Evolutionary conservation across 2,888 invertebrate species (phyloP).

Genomic region (Troides helena): DNA sequence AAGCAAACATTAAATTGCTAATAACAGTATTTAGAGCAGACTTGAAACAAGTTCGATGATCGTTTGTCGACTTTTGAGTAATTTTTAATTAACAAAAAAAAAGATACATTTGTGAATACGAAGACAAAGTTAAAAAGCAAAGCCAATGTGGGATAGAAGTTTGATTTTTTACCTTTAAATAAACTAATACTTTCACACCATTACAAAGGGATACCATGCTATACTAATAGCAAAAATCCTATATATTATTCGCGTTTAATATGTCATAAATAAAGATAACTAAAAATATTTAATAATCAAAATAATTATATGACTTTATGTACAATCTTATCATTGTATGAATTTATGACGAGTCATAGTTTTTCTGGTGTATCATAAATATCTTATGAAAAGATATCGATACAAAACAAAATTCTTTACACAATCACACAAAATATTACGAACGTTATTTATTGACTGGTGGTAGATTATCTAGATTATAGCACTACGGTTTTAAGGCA

Average conservation of each 20-base stretch:
- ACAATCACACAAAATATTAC: not conserved
- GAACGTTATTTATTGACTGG: not conserved
- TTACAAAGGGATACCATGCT: no score
- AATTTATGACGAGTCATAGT: not conserved
- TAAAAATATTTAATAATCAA: not conserved
- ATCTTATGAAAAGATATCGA: not conserved
- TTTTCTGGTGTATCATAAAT: not conserved
- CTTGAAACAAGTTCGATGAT: not conserved
- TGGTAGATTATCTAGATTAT: not conserved
- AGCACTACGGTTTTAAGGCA: no score
- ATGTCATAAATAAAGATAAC: no score
- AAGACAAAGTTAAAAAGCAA: not conserved
- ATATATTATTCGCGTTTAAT: no score
- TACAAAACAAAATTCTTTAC: not conserved
- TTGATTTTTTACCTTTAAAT: not conserved
- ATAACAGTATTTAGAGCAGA: conserved; percentile 1
- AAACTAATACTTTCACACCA: not conserved
- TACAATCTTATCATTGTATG: not conserved
- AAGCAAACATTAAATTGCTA: not conserved
- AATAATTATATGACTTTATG: not conserved
- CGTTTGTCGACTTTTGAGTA: not conserved
- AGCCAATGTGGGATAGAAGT: not conserved
- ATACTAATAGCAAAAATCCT: no score
- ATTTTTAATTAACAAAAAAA: not conserved
- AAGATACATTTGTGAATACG: not conserved